Conservation (phyloP, 2,113 vertebrate genomes). For the Rousettus leschenaultii region DNA sequence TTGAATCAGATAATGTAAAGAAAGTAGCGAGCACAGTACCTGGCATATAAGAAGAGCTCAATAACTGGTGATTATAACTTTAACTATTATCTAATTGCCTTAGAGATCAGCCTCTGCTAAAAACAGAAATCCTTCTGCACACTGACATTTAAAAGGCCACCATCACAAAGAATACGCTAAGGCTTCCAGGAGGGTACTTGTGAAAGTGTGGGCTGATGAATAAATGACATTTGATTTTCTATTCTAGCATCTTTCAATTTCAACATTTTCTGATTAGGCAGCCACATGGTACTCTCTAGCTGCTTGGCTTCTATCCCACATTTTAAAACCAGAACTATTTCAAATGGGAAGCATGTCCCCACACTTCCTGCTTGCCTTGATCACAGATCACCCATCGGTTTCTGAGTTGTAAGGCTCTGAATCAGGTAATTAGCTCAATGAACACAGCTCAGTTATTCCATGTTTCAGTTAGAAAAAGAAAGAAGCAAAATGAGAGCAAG, state of each 20-base stretch:
- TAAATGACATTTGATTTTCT: slow-evolving; percentile 62
- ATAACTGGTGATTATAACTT: not conserved
- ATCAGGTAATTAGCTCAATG: not conserved
- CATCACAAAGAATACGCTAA: not conserved
- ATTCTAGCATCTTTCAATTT: slow-evolving; percentile 54
- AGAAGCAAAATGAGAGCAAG: not conserved
- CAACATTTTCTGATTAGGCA: slow-evolving; percentile 47
- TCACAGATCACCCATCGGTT: not conserved
- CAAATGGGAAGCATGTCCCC: not conserved
- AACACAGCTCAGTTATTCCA: not conserved
- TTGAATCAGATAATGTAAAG: not conserved
- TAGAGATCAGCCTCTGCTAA: slow-evolving; percentile 45
- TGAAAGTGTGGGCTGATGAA: slow-evolving; percentile 49
- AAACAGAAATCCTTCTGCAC: slow-evolving; percentile 62
- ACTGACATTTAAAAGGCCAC: slow-evolving; percentile 65
- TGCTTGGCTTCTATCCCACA: slow-evolving; percentile 22
- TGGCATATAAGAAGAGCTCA: not conserved
- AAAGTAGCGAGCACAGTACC: not conserved
- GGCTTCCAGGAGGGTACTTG: slow-evolving; percentile 57
- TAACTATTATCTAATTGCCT: slow-evolving; percentile 40
- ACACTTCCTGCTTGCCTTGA: not conserved
- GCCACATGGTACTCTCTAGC: slow-evolving; percentile 26
- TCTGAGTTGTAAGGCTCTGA: not conserved
- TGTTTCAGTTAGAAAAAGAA: not conserved
- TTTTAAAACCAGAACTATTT: slow-evolving; percentile 19